Percentiles rank a stretch among this genome's conserved stretches.
Evolutionary conservation across 2,797 vertebrate species (phyloP).

Genomic region (Crenuchus spilurus): DNA sequence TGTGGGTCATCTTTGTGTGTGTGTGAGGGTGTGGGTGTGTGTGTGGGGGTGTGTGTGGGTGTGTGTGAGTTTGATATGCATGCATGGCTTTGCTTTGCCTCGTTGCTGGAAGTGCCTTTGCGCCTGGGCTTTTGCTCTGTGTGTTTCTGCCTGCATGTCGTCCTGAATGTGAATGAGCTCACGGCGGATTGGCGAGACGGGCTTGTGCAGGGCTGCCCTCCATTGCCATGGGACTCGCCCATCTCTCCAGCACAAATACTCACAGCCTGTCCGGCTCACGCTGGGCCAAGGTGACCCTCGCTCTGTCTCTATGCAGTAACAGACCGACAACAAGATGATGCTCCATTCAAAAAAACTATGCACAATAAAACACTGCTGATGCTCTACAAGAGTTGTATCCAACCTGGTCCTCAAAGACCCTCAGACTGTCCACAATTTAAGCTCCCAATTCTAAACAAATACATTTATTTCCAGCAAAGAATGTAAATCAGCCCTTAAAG

Average conservation of each 20-base stretch:
- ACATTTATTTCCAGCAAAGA: no score
- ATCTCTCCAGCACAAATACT: constrained; percentile 28
- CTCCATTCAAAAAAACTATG: constrained; percentile 1
- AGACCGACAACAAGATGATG: background rate
- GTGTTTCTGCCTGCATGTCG: constrained; percentile 65
- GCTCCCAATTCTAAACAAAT: no score
- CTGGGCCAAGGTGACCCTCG: constrained; percentile 49
- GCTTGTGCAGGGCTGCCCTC: constrained; percentile 32
- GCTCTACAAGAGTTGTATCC: no score
- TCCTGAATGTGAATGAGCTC: constrained; percentile 52
- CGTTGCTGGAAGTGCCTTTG: constrained; percentile 4
- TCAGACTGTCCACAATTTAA: background rate
- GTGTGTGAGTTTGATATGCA: constrained; percentile 51
- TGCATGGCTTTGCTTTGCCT: constrained; percentile 35
- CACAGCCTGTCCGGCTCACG: constrained; percentile 38
- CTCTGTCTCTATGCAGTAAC: constrained; percentile 2
- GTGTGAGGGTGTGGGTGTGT: constrained; percentile 32
- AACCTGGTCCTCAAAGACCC: background rate
- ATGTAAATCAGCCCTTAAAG: no score
- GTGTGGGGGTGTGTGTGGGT: constrained; percentile 34
- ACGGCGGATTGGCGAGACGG: constrained; percentile 36
- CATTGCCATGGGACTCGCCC: constrained; percentile 49
- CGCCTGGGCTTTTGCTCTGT: constrained; percentile 17
- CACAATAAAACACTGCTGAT: background rate
- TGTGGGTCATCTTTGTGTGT: constrained; percentile 2